Evolutionary conservation across 2,888 invertebrate genomes (phyloP), one percentile per base, ranked within the genome.

Genomic region (Erebia aethiops): DNA sequence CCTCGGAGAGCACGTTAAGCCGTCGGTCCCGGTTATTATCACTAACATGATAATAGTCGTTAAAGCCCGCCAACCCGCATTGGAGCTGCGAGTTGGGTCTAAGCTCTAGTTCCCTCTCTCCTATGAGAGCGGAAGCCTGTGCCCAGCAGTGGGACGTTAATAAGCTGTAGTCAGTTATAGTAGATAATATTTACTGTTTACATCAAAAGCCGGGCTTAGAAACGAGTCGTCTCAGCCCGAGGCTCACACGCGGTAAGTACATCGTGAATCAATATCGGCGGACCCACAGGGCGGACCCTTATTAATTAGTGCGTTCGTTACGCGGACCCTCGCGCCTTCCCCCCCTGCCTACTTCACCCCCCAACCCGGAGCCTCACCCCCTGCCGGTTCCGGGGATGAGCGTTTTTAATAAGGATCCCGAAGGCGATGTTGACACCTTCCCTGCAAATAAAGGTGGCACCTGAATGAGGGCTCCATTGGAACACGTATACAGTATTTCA

Each of bases 181-280:
- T 13, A 46, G 46, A 11, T 13, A 5, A 51, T 51, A n/a, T 51
- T 10, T 43, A 46, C 43, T 61, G 61, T 18, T 46, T 9, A 2
- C 13, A 62, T 62, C 62, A 21, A 49, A 41, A 68, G 35, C 21
- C 43, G 49, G 65, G 57, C 54, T 71, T 51, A 71, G 70, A 67
- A 66, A 63, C 63, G 43, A 64, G 65, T 61, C 71, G 21, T 5
- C 26, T 73, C 72, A 68, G 76, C 71, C 72, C 77, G 74, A 77
- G 78, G 82, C 81, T 73, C 76, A 83, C 82, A 84, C 86, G 85
- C 84, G 83, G 82, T 5, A 35, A 7, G 35, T 80, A 80, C 88
- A 84, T 87, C 90, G 90, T 92, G 90, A 92, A 92, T 92, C 92
- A 92, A 92, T 92, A 92, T 92, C 90, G 90, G 84, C 89, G 88